Base-by-base conservation (phyloP, 2,888 invertebrate species). In the Cloeon dipterum region DNA sequence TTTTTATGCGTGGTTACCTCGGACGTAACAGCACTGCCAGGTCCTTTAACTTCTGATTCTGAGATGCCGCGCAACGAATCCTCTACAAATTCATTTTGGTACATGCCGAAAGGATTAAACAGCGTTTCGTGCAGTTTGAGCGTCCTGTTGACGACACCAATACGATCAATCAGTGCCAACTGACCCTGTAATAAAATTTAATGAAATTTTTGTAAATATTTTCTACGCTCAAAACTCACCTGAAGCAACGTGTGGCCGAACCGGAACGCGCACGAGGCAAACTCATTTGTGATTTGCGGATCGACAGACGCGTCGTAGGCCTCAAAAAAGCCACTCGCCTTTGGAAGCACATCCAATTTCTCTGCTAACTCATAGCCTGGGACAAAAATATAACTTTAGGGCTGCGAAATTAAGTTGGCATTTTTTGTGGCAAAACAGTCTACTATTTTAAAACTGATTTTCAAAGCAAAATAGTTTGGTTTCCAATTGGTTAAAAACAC, bases 161-260 rank as follows among this genome's bases (percentile, higher is more conserved):
- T 46, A 58, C 71, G 65, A 0, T 69, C 67, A 39, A 70, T 46
- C 36, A 57, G 58, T 54, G 72, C 74, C 53, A 83, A 74, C 36
- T 85, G 55, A 11, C 76, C 74, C 70, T 71, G 57, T 8, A 55
- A 51, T 39, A 20, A 43, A n/a, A n/a, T n/a, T n/a, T n/a, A n/a
- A n/a, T n/a, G n/a, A n/a, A n/a, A n/a, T n/a, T n/a, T n/a, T n/a
- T n/a, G n/a, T n/a, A n/a, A n/a, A n/a, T n/a, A n/a, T n/a, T n/a
- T n/a, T n/a, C n/a, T n/a, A n/a, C n/a, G n/a, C n/a, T n/a, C n/a
- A n/a, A n/a, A n/a, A n/a, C n/a, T n/a, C 53, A 70, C 70, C 35
- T 82, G 82, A 16, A 89, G 57, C 11, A 88, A 56, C 0, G 83
- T 83, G 49, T 89, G 88, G 0, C 86, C 91, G 50, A 91, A 89